Percentiles rank a stretch among this genome's conserved stretches.
phyloP scores from a whole-genome alignment of 2,113 vertebrate species.

The Australoheros scitulus region DNA sequence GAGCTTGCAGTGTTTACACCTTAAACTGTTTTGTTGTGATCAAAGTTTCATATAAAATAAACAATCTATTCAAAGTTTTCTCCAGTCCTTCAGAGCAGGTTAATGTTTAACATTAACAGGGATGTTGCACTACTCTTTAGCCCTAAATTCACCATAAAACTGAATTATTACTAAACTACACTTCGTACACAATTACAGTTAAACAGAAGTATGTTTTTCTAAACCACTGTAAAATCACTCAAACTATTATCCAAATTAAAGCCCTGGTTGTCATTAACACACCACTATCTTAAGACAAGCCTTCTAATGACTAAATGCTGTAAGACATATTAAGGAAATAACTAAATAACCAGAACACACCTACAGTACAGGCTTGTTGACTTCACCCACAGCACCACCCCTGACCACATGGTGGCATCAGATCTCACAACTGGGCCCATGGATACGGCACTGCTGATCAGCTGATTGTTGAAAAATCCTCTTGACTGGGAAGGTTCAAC shows the following conservation, averaged over 20 bases:
- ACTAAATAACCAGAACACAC: not conserved
- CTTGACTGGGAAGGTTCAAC: conserved; percentile 55
- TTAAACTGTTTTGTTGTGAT: not conserved
- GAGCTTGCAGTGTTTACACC: not conserved
- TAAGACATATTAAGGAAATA: not conserved
- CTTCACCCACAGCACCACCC: not conserved
- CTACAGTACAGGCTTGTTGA: not conserved
- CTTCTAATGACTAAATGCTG: not conserved
- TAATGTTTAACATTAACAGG: not conserved
- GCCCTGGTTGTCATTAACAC: not conserved
- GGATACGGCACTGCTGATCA: conserved; percentile 6
- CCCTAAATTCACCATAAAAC: not conserved
- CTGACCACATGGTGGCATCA: conserved; percentile 65
- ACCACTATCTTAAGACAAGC: not conserved
- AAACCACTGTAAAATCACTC: not conserved
- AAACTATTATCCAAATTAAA: not conserved
- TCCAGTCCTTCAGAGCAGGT: not conserved
- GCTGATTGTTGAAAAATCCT: conserved; percentile 59
- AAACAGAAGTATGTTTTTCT: not conserved
- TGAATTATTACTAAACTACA: not conserved
- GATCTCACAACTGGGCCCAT: conserved; percentile 15
- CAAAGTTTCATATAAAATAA: not conserved
- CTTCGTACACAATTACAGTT: not conserved
- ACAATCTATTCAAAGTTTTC: not conserved
- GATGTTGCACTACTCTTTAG: not conserved